These are phyloP conservation scores for Australoheros facetus DNA, from an alignment of 2,797 vertebrate species.

Conservation along the genomic window DNA sequence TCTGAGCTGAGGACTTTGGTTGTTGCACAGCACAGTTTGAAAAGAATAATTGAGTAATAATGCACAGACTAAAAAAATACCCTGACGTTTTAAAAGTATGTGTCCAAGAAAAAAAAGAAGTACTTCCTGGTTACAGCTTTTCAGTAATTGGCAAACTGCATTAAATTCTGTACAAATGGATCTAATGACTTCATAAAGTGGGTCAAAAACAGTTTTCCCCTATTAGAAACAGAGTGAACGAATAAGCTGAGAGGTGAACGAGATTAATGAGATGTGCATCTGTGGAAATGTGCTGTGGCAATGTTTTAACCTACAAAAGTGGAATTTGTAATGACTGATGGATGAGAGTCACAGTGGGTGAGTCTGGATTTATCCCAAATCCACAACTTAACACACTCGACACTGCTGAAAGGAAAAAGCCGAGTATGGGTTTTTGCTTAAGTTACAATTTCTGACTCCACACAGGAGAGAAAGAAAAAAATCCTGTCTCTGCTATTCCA, in stretches of 20 bases:
- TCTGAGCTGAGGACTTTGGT: background rate
- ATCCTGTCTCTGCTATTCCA: slow-evolving; percentile 7
- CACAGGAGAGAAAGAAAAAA: background rate
- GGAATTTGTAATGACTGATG: slow-evolving; percentile 12
- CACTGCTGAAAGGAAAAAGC: slow-evolving; percentile 1
- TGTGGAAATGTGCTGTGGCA: slow-evolving; percentile 29
- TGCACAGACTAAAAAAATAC: background rate
- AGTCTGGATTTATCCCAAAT: slow-evolving; percentile 17
- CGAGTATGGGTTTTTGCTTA: slow-evolving; percentile 12
- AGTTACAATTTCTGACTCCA: slow-evolving; percentile 8
- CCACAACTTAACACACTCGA: slow-evolving; percentile 13
- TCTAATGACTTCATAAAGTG: slow-evolving; percentile 1
- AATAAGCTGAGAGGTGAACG: background rate
- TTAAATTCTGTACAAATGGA: background rate
- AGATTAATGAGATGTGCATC: background rate
- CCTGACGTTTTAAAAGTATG: background rate
- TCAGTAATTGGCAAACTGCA: background rate
- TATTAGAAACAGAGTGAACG: background rate
- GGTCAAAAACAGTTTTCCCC: background rate
- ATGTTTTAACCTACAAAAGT: slow-evolving; percentile 16
- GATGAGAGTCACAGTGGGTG: slow-evolving; percentile 15
- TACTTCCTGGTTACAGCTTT: background rate
- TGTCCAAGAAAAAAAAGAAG: background rate
- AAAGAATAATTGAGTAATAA: background rate
- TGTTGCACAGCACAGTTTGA: background rate